phyloP scores from a whole-genome alignment of 1,140 invertebrate genomes.

The Teleogryllus occipitalis region DNA sequence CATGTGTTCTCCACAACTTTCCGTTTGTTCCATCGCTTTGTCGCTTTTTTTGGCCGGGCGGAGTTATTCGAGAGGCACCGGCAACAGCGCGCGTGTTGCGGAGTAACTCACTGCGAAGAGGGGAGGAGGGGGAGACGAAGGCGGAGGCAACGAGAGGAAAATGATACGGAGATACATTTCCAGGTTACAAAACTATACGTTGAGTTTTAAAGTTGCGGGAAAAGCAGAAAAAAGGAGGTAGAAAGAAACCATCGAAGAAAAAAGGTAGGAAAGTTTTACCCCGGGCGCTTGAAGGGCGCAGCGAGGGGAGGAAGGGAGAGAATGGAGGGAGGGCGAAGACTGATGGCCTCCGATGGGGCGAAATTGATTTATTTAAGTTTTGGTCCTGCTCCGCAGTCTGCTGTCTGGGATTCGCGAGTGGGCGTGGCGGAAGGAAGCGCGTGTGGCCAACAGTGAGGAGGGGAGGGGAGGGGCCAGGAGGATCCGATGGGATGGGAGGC shows the following conservation, averaged over 20 bases:
- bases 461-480: too few relatives aligned
- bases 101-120: neutral
- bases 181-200: neutral
- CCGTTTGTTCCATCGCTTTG: neutral
- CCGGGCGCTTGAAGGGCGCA: neutral
- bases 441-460: neutral
- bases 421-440: neutral
- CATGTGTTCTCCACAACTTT: neutral
- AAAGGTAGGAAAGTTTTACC: neutral
- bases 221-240: neutral
- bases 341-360: neutral
- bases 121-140: neutral
- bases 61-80: neutral
- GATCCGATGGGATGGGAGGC: neutral
- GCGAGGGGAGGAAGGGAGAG: neutral
- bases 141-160: neutral
- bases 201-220: neutral
- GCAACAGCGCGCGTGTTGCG: neutral
- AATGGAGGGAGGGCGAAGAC: neutral
- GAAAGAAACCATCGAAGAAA: neutral
- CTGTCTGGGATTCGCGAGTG: neutral
- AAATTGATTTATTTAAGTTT: conserved; percentile 6
- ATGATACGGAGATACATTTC: neutral
- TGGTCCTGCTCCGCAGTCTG: neutral
- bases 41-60: neutral